Evolutionary conservation across 2,888 invertebrate species (phyloP), one percentile per base, ranked within the genome.

Genomic region (Clistopyga incitator): DNA sequence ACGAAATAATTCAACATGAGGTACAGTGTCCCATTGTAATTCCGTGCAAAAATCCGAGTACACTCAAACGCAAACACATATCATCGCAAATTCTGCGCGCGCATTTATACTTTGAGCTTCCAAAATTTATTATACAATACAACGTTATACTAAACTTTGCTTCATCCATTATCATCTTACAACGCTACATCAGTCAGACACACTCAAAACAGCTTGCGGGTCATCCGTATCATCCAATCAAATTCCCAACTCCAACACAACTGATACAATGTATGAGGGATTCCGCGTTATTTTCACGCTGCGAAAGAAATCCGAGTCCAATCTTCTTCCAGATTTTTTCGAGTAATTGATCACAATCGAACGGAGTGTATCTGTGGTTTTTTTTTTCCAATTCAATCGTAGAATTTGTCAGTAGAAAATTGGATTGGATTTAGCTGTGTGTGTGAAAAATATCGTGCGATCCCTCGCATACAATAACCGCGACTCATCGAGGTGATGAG

Each of bases 51-150:
- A 70, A 70, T 13, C 38, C 47, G 6, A 23, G 38, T 71, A 72
- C n/a, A n/a, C 11, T 45, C 34, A 65, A 65, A 77, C 50, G 42
- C 72, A 59, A 67, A 61, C 52, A 77, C 18, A 70, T 38, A n/a
- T 15, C 34, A 8, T 23, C 42, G 20, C 23, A 38, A 59, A 70
- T 29, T 47, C 78, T 71, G 47, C 64, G 64, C 68, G 34, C 52
- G n/a, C 78, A 80, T 70, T 84, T 47, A 84, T 70, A 81, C 84
- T 65, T 81, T 78, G 78, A 81, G 78, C 84, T 67, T 84, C 65
- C 70, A 65, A 78, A 68, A 81, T 61, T 71, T 38, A 81, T 81
- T 71, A 84, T 75, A n/a, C n/a, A 29, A 81, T 75, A 81, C 81
- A 84, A 65, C 29, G 29, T 61, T 74, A 75, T 13, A 47, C 47